Conservation (phyloP, 2,113 vertebrate genomes). For the Saguinus midas region DNA sequence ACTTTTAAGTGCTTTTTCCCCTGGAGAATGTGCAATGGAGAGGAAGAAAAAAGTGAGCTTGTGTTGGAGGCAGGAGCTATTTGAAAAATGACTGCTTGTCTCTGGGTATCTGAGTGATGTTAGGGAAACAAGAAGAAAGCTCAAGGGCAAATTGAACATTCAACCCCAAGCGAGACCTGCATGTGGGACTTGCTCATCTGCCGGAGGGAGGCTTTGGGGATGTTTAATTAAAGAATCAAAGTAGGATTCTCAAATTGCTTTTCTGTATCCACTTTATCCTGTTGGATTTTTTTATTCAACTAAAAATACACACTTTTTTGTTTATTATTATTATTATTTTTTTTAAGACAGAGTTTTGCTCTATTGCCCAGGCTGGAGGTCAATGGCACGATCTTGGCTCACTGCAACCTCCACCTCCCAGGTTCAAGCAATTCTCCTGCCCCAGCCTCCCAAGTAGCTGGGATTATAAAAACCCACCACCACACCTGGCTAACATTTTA, state of each 20-base stretch:
- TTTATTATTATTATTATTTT: too few relatives aligned
- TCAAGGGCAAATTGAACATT: background rate
- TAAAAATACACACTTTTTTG: background rate
- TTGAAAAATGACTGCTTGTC: conserved; percentile 65
- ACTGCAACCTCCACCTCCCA: too few relatives aligned
- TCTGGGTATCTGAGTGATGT: conserved; percentile 27
- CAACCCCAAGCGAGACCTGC: conserved; percentile 1
- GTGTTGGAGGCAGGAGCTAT: conserved; percentile 54
- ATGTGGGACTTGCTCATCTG: background rate
- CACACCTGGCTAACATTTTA: background rate
- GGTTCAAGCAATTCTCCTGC: too few relatives aligned
- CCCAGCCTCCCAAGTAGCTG: too few relatives aligned
- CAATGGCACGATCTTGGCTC: too few relatives aligned
- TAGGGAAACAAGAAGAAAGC: conserved; percentile 32
- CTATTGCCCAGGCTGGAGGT: too few relatives aligned
- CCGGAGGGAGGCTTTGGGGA: background rate
- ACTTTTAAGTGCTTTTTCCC: conserved; percentile 82
- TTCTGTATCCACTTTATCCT: background rate
- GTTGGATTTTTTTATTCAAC: background rate
- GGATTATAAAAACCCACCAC: too few relatives aligned
- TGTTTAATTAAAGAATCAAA: background rate
- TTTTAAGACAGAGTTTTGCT: too few relatives aligned
- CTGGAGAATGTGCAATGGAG: conserved; percentile 73
- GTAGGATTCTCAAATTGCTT: background rate
- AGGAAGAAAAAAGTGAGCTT: conserved; percentile 18